These are phyloP conservation scores for Chitala chitala DNA, from an alignment of 2,113 vertebrate genomes.

Conservation along the genomic window DNA sequence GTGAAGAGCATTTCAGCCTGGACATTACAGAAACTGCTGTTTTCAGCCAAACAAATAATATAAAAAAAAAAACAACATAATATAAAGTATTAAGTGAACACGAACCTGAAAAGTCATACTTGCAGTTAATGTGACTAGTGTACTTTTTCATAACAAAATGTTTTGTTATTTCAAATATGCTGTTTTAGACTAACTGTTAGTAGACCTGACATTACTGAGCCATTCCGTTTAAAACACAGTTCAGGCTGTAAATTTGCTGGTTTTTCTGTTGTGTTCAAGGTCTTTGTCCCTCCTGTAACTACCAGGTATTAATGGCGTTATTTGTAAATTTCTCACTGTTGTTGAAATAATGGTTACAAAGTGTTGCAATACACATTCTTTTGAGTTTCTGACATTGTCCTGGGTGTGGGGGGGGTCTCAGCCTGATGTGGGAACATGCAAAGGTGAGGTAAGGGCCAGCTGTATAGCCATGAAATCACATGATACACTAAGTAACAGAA, in stretches of 20 bases:
- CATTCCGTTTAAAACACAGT: not conserved
- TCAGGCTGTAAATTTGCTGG: conserved; percentile 8
- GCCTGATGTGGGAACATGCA: not conserved
- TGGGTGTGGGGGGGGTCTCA: not conserved
- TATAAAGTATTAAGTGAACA: conserved; percentile 2
- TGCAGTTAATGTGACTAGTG: not conserved
- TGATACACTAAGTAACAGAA: not conserved
- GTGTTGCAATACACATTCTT: not conserved
- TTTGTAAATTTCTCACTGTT: conserved; percentile 35
- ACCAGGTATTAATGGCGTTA: conserved; percentile 7
- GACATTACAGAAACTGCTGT: conserved; percentile 25
- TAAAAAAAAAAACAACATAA: no score
- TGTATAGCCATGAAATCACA: not conserved
- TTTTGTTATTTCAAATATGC: not conserved
- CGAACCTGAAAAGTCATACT: conserved; percentile 6
- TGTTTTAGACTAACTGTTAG: not conserved
- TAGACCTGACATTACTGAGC: not conserved
- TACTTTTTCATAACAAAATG: not conserved
- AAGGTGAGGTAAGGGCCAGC: not conserved
- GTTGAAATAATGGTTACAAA: not conserved
- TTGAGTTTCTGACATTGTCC: not conserved
- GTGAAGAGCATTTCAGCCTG: conserved; percentile 32
- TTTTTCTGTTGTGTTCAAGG: conserved; percentile 24
- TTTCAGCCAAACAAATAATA: conserved; percentile 37
- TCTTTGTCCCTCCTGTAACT: not conserved